Evolutionary conservation across 2,113 vertebrate species (phyloP).

Genomic region (Anhinga anhinga): DNA sequence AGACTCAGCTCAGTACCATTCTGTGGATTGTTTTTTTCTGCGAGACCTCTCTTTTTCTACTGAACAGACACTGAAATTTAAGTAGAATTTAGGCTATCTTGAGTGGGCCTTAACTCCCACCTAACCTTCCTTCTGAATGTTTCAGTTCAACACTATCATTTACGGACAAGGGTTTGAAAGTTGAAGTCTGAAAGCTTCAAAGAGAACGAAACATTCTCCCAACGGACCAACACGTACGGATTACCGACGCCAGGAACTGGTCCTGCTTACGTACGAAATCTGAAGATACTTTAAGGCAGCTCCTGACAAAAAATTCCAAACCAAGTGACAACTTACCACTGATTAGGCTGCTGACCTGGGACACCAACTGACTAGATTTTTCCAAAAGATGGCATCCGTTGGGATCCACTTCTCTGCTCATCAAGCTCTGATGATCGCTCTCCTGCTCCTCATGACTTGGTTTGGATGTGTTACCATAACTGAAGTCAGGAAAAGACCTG

Average conservation of each 20-base stretch:
- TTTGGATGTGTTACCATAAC: neutral
- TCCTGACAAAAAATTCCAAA: neutral
- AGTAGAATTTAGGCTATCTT: neutral
- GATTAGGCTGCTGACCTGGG: slow-evolving; percentile 83
- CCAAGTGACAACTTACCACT: slow-evolving; percentile 72
- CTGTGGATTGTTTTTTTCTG: neutral
- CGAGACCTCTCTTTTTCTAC: neutral
- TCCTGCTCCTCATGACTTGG: neutral
- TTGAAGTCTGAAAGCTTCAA: no score
- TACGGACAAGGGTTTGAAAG: neutral
- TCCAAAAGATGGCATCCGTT: slow-evolving; percentile 64
- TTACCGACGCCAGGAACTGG: neutral
- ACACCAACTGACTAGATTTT: slow-evolving; percentile 80
- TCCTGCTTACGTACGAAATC: rapidly evolving
- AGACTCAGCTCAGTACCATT: neutral
- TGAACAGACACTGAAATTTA: neutral
- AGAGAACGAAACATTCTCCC: neutral
- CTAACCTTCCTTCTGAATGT: neutral
- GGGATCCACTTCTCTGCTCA: neutral
- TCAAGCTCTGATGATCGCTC: neutral
- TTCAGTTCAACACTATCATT: neutral
- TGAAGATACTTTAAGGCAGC: neutral
- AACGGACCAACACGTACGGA: rapidly evolving
- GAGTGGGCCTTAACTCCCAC: neutral
- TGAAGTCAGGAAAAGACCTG: slow-evolving; percentile 68